Evolutionary conservation across 2,797 vertebrate genomes (phyloP).

Genomic region (Poecilia velifera): DNA sequence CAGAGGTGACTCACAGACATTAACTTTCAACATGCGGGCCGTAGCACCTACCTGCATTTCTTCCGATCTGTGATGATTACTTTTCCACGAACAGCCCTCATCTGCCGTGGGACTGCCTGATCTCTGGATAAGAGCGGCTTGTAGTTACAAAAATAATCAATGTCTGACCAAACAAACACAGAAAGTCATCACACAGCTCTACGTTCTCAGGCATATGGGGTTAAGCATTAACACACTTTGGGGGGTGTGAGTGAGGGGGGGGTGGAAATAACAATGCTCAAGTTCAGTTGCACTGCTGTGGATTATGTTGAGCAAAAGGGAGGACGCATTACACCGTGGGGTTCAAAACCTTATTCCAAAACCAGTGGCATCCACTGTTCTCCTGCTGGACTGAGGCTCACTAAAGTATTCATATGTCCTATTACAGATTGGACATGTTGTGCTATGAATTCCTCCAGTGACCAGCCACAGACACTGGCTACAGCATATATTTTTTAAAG

Average conservation of each 20-base stretch:
- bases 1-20: background rate
- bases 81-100: slow-evolving; percentile 63
- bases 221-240: slow-evolving; percentile 45
- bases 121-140: slow-evolving; percentile 63
- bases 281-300: slow-evolving; percentile 6
- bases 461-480: background rate
- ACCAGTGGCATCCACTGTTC: background rate
- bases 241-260: background rate
- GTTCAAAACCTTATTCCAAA: slow-evolving; percentile 6
- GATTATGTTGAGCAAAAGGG: slow-evolving; percentile 8
- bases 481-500: background rate
- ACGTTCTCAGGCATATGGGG: slow-evolving; percentile 23
- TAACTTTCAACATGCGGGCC: background rate
- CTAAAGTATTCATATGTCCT: background rate
- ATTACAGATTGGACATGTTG: background rate
- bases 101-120: slow-evolving; percentile 72
- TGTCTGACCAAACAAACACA: slow-evolving; percentile 31
- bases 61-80: slow-evolving; percentile 57
- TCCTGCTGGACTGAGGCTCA: background rate
- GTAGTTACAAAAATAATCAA: slow-evolving; percentile 38
- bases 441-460: background rate
- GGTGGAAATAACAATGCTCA: slow-evolving; percentile 25
- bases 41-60: slow-evolving; percentile 73
- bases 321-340: background rate
- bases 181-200: slow-evolving; percentile 6